Conservation (phyloP, 2,888 invertebrate species). For the Spilosoma lubricipeda region DNA sequence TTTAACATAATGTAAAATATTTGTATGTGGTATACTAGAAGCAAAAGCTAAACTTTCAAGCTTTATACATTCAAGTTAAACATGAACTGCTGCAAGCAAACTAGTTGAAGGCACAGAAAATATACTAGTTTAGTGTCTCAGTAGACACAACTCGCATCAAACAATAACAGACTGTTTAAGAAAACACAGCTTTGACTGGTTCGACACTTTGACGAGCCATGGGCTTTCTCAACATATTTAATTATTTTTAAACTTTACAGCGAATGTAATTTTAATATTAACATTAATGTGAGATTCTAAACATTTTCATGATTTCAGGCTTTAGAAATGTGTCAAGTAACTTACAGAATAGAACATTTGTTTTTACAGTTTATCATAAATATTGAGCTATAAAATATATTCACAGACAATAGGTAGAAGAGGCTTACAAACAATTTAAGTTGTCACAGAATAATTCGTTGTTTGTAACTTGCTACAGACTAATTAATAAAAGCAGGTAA, state of each 20-base stretch:
- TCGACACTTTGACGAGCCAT: slow-evolving; percentile 49
- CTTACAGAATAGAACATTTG: slow-evolving; percentile 37
- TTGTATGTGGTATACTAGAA: slow-evolving; percentile 47
- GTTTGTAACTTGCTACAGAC: slow-evolving; percentile 74
- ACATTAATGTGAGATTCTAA: slow-evolving; percentile 58
- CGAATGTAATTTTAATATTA: slow-evolving; percentile 33
- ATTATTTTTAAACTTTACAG: slow-evolving; percentile 37
- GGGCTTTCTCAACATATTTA: slow-evolving; percentile 24
- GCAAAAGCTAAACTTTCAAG: slow-evolving; percentile 61
- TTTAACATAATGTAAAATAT: slow-evolving; percentile 47
- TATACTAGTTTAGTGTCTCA: slow-evolving; percentile 65
- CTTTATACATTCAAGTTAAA: slow-evolving; percentile 55
- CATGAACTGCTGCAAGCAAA: slow-evolving; percentile 72
- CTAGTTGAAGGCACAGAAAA: slow-evolving; percentile 79
- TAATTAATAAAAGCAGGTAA: slow-evolving; percentile 73
- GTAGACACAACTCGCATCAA: slow-evolving; percentile 70
- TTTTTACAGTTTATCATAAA: slow-evolving; percentile 48
- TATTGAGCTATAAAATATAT: slow-evolving; percentile 58
- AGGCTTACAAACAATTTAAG: slow-evolving; percentile 58
- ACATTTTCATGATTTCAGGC: slow-evolving; percentile 32
- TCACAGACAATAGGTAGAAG: slow-evolving; percentile 45
- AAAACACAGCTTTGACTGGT: slow-evolving; percentile 49
- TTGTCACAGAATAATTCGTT: slow-evolving; percentile 82
- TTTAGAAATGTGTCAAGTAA: slow-evolving; percentile 35
- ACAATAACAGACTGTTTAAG: slow-evolving; percentile 45